Evolutionary conservation across 1,140 invertebrate species (phyloP).

Genomic region (Drosophila lacertosa): DNA sequence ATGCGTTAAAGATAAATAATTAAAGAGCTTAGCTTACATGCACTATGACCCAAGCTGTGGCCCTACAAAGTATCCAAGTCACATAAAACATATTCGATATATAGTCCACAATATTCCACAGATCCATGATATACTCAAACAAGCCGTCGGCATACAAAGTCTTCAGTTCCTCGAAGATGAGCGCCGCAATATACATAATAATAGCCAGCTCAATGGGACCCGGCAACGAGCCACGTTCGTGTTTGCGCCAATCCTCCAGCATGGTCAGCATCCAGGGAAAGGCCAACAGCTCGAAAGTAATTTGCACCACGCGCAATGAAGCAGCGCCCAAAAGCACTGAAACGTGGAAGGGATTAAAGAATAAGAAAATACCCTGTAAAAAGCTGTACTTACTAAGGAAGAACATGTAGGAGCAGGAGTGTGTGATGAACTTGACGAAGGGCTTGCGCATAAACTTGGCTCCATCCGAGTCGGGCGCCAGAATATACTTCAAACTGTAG

Average conservation of each 20-base stretch:
- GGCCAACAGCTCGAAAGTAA: conserved; percentile 91
- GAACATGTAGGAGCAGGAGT: conserved; percentile 94
- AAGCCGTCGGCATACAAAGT: conserved; percentile 94
- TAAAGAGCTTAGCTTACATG: conserved; percentile 86
- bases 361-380: too few relatives aligned
- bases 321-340: conserved; percentile 92
- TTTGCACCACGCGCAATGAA: conserved; percentile 91
- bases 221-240: conserved; percentile 92
- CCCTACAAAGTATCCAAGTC: conserved; percentile 93
- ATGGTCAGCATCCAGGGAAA: conserved; percentile 89
- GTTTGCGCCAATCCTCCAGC: conserved; percentile 89
- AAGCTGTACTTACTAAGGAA: conserved; percentile 50
- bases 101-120: conserved; percentile 99
- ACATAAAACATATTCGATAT: conserved; percentile 97
- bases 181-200: conserved; percentile 93
- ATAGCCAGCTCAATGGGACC: conserved; percentile 93
- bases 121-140: conserved; percentile 94
- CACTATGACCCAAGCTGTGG: conserved; percentile 90
- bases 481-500: conserved; percentile 93
- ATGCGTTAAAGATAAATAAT: too few relatives aligned
- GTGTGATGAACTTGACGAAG: conserved; percentile 97
- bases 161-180: conserved; percentile 95
- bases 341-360: not conserved
- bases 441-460: conserved; percentile 95
- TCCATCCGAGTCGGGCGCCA: conserved; percentile 91